These are phyloP conservation scores for Pseudocheirus occidentalis DNA, from an alignment of 2,797 vertebrate genomes.

Conservation along the genomic window DNA sequence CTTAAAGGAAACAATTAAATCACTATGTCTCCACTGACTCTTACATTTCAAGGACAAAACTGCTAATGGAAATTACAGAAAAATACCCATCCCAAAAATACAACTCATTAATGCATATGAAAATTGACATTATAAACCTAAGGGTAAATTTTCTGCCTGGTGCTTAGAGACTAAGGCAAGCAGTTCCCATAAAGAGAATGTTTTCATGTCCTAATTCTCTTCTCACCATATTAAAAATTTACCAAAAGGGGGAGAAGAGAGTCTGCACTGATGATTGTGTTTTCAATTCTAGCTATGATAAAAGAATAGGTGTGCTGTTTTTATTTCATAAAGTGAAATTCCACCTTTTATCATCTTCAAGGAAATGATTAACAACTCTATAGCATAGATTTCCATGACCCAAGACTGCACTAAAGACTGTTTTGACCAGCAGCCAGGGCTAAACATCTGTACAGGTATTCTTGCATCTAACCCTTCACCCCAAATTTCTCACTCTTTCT, in stretches of 20 bases:
- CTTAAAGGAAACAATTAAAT: background rate
- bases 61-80: background rate
- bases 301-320: background rate
- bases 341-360: background rate
- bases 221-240: background rate
- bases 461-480: background rate
- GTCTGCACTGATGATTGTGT: background rate
- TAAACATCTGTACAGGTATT: background rate
- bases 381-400: too few relatives aligned
- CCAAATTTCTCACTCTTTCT: background rate
- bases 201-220: background rate
- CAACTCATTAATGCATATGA: constrained; percentile 28
- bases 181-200: background rate
- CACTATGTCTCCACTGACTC: background rate
- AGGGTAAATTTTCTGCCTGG: background rate
- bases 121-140: background rate
- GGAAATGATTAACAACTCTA: background rate
- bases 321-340: constrained; percentile 13
- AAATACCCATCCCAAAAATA: background rate
- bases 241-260: background rate
- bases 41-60: constrained; percentile 17
- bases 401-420: background rate
- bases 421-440: background rate
- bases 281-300: background rate
- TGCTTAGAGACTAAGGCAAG: background rate